Evolutionary conservation across 2,888 invertebrate genomes (phyloP).

Genomic region (Tachina lurida): DNA sequence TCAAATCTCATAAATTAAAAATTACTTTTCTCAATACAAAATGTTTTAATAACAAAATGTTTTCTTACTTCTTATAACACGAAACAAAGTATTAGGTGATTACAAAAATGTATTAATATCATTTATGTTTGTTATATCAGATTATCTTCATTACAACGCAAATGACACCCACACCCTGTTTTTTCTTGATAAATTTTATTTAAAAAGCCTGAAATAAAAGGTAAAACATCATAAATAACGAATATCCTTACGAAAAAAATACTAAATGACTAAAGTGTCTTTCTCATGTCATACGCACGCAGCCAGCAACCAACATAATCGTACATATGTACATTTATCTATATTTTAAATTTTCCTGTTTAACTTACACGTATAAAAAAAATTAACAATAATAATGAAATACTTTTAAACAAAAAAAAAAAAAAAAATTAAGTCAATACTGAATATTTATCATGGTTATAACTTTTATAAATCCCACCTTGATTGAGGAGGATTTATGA

Average conservation of each 20-base stretch:
- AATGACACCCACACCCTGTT: slow-evolving; percentile 49
- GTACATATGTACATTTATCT: neutral
- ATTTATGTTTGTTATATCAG: slow-evolving; percentile 36
- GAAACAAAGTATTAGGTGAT: neutral
- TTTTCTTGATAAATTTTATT: slow-evolving; percentile 26
- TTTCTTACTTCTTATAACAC: neutral
- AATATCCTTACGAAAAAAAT: slow-evolving; percentile 33
- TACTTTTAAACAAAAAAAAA: slow-evolving; percentile 5
- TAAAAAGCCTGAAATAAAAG: neutral
- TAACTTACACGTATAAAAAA: slow-evolving; percentile 18
- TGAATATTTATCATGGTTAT: slow-evolving; percentile 51
- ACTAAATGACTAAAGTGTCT: neutral
- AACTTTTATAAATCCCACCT: slow-evolving; percentile 53
- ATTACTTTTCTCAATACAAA: too few relatives aligned
- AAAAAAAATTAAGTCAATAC: slow-evolving; percentile 14
- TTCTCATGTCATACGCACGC: neutral
- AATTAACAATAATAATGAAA: slow-evolving; percentile 26
- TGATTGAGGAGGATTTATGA: slow-evolving; percentile 49
- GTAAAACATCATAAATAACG: neutral
- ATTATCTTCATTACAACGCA: slow-evolving; percentile 40
- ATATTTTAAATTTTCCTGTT: slow-evolving; percentile 29
- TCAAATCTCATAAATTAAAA: too few relatives aligned
- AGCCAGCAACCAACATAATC: neutral
- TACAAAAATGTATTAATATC: slow-evolving; percentile 37
- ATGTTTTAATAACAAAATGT: neutral